Base-by-base conservation (phyloP, 2,888 invertebrate genomes). In the Lamellibrachia satsuma region DNA sequence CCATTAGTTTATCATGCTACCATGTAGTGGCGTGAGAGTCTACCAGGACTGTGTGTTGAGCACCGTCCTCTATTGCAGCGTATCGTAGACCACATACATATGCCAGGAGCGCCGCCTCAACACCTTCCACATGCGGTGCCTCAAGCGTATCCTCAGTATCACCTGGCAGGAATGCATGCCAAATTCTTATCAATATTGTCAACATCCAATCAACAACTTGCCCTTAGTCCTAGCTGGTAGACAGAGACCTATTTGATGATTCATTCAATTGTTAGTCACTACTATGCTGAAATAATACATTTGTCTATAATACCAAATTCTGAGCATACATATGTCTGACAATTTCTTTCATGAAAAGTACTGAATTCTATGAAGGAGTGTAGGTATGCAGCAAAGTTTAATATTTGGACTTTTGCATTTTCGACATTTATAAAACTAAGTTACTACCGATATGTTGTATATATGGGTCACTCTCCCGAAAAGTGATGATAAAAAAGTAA, bases 111-210 rank as follows among this genome's bases (percentile, higher is more conserved):
- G 39, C 39, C 39, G 39, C 39, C 39, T 39, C 39, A 39, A 39
- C 39, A 39, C 39, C 39, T 39, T 39, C 39, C 1, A 39, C 39
- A 39, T 39, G 39, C 39, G 39, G 39, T 39, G 39, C 39, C 39
- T 39, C 39, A 39, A 39, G 39, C 39, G 39, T 39, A 39, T 39
- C 39, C 39, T 39, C 39, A 1, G 39, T 1, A 39, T 39, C 39
- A 39, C 39, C 39, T 39, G 39, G 39, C 39, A 39, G 39, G 39
- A 39, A 0, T 1, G 39, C 39, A 39, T 39, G n/a, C n/a, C n/a
- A n/a, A n/a, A n/a, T n/a, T n/a, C n/a, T 75, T 75, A 75, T 75
- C 75, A 75, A 75, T 75, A 75, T 75, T 75, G 75, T 22, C 75
- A 75, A 75, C 75, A 75, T 75, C 22, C n/a, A 3, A 22, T 75